Percentiles rank a stretch among this genome's conserved stretches.
Evolutionary conservation across 1,140 invertebrate species (phyloP).

Genomic region (Arctopsyche grandis): DNA sequence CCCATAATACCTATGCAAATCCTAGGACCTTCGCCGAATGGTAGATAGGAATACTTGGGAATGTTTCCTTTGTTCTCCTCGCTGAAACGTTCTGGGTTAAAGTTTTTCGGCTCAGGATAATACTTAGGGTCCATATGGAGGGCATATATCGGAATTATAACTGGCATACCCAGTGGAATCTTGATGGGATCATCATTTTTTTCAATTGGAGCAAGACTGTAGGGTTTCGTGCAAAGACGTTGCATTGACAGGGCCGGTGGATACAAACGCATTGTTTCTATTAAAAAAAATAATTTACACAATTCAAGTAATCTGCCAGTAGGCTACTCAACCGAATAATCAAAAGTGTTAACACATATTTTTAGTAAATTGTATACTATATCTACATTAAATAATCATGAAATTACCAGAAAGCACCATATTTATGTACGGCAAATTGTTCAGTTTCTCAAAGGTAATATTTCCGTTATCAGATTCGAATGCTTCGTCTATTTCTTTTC

Average conservation of each 20-base stretch:
- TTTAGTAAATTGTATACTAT: too few relatives aligned
- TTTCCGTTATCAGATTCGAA: not conserved
- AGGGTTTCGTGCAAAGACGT: slow-evolving; percentile 36
- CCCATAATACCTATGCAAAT: slow-evolving; percentile 48
- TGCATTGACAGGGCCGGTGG: slow-evolving; percentile 26
- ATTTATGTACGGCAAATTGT: slow-evolving; percentile 29
- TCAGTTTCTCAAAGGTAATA: slow-evolving; percentile 23
- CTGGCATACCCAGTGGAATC: slow-evolving; percentile 33
- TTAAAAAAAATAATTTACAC: not conserved
- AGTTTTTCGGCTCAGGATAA: slow-evolving; percentile 45
- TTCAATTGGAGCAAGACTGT: slow-evolving; percentile 11
- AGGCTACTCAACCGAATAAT: too few relatives aligned
- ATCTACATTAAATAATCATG: too few relatives aligned
- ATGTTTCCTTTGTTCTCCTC: slow-evolving; percentile 36
- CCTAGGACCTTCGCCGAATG: slow-evolving; percentile 49
- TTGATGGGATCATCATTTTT: not conserved
- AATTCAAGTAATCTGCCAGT: too few relatives aligned
- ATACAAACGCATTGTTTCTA: slow-evolving; percentile 44
- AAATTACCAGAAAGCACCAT: slow-evolving; percentile 35
- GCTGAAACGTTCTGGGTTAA: slow-evolving; percentile 46
- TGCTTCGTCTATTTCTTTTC: slow-evolving; percentile 18
- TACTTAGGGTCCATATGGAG: slow-evolving; percentile 44
- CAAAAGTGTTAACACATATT: too few relatives aligned
- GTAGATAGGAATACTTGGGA: slow-evolving; percentile 36
- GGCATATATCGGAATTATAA: slow-evolving; percentile 29